Conservation (phyloP, 2,888 invertebrate genomes). For the Pterobdella sp. region DNA sequence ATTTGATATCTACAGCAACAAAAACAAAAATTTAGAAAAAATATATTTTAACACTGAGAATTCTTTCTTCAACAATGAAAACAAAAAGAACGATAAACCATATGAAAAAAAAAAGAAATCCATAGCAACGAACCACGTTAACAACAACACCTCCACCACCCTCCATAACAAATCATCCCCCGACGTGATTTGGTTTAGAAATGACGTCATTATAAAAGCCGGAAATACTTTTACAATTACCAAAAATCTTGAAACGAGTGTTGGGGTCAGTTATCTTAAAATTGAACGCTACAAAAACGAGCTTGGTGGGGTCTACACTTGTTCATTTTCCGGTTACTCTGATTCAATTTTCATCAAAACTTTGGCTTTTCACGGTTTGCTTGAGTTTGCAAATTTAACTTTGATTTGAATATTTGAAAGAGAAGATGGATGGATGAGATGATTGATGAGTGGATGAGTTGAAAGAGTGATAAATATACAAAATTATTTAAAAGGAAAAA, state of each 20-base stretch:
- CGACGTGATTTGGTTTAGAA: constrained; percentile 5
- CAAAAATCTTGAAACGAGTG: neutral
- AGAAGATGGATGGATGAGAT: no score
- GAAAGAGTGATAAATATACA: no score
- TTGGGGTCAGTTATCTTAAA: neutral
- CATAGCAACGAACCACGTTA: neutral
- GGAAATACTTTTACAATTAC: constrained; percentile 1
- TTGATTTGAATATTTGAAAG: no score
- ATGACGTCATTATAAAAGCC: neutral
- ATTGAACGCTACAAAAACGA: constrained; percentile 2
- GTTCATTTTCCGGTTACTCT: neutral
- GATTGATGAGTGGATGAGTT: no score
- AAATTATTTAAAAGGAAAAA: no score
- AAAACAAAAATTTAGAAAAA: no score
- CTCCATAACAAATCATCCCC: neutral
- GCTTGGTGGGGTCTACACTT: neutral
- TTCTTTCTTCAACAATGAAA: neutral
- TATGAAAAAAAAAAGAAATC: neutral
- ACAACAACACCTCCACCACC: neutral
- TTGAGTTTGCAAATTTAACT: no score
- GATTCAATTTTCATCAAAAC: neutral
- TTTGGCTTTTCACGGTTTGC: neutral
- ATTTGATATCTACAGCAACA: no score
- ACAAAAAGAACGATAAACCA: neutral
- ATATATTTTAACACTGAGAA: no score